Evolutionary conservation across 23 tunicate species (phyloP), one percentile per base, ranked within the genome.

Genomic region (Botrylloides violaceus): DNA sequence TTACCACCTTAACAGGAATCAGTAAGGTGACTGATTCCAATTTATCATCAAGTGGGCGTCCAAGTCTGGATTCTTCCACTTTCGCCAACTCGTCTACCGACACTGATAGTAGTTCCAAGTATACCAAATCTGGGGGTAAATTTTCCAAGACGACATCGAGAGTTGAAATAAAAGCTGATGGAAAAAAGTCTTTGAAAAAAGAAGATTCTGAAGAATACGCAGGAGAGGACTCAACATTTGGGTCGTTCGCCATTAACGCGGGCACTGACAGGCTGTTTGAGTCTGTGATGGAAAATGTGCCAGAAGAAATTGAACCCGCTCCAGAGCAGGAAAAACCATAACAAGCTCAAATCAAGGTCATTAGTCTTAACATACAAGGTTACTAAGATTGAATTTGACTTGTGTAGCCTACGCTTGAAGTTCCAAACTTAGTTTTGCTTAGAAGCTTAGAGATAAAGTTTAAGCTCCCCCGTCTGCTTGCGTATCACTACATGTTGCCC

Each of bases 261-360:
- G 78, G 78, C 49, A 84, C 95, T 5, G 95, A 87, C 58, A 37
- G 86, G 53, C 53, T 87, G 39, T 87, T 73, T 36, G 24, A 75
- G 38, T 87, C 95, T 2, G 95, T 87, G 22, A 80, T 87, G 86
- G 95, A 87, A 70, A 76, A 76, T 27, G 78, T 87, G 3, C 18
- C 32, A 4, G 70, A 63, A 63, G 35, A 28, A 9, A 33, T 63
- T 4, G 70, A 63, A 31, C 23, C 19, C 3, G 70, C 19, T n/a
- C n/a, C n/a, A n/a, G n/a, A n/a, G n/a, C n/a, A n/a, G n/a, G n/a
- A n/a, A n/a, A n/a, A n/a, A n/a, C n/a, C n/a, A n/a, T n/a, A n/a
- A n/a, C n/a, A n/a, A n/a, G n/a, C n/a, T n/a, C n/a, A n/a, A n/a
- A n/a, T n/a, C n/a, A n/a, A n/a, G n/a, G n/a, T n/a, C n/a, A n/a